Conservation (phyloP, 2,113 vertebrate species). For the Tonatia bakeri region DNA sequence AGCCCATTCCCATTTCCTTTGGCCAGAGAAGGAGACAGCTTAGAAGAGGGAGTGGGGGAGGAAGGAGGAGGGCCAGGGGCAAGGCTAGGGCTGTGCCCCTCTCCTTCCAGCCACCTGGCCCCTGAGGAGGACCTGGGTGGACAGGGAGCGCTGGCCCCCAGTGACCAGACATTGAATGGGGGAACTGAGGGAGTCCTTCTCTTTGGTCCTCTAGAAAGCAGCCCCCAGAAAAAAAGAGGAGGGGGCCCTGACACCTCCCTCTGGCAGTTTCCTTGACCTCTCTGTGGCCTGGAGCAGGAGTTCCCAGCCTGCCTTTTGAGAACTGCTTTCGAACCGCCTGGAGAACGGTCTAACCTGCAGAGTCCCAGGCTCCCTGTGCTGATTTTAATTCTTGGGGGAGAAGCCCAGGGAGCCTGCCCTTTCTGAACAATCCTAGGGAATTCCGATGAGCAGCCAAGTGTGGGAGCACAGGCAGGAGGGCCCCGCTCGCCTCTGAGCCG, state of each 20-base stretch:
- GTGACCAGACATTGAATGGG: background rate
- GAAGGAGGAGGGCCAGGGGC: background rate
- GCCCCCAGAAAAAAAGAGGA: background rate
- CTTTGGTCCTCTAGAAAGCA: background rate
- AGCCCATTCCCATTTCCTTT: conserved; percentile 59
- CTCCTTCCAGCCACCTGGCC: conserved; percentile 32
- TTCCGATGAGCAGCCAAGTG: rapidly evolving
- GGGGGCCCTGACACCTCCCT: background rate
- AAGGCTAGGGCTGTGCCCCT: background rate
- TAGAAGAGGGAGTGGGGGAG: background rate
- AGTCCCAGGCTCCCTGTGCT: background rate
- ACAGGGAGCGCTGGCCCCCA: background rate
- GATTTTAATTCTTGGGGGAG: background rate
- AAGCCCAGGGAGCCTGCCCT: background rate
- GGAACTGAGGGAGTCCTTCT: background rate
- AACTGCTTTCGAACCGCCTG: background rate
- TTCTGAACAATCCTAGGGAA: background rate
- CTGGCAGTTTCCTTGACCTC: background rate
- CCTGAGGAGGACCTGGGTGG: background rate
- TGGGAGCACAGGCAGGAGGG: background rate
- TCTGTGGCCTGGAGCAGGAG: background rate
- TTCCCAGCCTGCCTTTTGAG: background rate
- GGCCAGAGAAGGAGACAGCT: conserved; percentile 34
- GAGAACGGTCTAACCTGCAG: background rate
- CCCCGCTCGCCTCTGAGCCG: background rate